phyloP scores from a whole-genome alignment of 1,140 invertebrate genomes.

The Daktulosphaira vitifoliae region DNA sequence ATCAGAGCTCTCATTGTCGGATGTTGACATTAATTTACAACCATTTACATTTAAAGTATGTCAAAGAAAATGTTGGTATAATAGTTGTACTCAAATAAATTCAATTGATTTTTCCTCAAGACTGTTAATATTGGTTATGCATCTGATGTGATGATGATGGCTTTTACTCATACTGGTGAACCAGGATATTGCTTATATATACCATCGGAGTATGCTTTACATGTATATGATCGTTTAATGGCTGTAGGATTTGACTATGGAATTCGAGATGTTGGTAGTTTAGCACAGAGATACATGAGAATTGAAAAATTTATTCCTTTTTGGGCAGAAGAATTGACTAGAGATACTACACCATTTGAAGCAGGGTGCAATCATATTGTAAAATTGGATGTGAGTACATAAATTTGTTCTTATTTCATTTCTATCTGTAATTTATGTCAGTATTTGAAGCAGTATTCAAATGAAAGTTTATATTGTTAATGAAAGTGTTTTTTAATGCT shows the following conservation, averaged over 20 bases:
- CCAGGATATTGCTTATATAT: constrained; percentile 74
- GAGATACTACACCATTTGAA: constrained; percentile 66
- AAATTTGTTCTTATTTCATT: too few species aligned
- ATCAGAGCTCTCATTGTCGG: constrained; percentile 55
- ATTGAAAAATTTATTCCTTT: constrained; percentile 55
- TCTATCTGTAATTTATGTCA: too few species aligned
- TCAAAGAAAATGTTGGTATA: neutral
- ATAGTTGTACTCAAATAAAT: neutral
- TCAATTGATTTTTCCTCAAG: constrained; percentile 39
- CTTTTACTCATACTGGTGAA: constrained; percentile 73
- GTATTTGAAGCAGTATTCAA: too few species aligned
- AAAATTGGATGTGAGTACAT: constrained; percentile 53
- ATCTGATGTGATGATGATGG: constrained; percentile 67
- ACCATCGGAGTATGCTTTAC: constrained; percentile 67
- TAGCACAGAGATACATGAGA: constrained; percentile 64
- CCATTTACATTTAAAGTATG: constrained; percentile 64
- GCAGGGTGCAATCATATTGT: constrained; percentile 64
- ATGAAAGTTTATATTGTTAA: too few species aligned
- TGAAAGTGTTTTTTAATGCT: too few species aligned
- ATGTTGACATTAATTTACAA: constrained; percentile 57
- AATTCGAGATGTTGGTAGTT: constrained; percentile 61
- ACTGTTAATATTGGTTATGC: constrained; percentile 66
- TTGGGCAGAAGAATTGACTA: constrained; percentile 61
- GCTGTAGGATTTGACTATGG: constrained; percentile 56
- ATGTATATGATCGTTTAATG: constrained; percentile 67